Percentiles rank a stretch among this genome's conserved stretches.
These are phyloP conservation scores for Fistularia commersonii DNA, from an alignment of 2,797 vertebrate species.

Conservation along the genomic window DNA sequence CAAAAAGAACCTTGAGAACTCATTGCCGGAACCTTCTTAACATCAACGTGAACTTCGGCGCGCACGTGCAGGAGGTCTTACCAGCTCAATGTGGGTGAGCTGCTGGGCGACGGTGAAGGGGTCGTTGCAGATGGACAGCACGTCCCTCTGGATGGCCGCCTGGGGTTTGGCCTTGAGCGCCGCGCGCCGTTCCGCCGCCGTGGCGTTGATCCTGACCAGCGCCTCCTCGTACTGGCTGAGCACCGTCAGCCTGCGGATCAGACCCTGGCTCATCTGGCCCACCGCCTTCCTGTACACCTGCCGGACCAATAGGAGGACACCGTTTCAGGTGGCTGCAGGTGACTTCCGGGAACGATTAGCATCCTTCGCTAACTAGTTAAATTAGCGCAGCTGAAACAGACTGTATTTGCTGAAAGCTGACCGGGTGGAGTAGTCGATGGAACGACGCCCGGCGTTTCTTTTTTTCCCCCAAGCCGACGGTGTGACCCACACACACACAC, in stretches of 20 bases:
- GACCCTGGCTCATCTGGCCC: slow-evolving; percentile 84
- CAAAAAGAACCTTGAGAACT: too few relatives aligned
- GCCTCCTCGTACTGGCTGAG: slow-evolving; percentile 92
- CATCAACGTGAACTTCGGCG: neutral
- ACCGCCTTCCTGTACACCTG: slow-evolving; percentile 86
- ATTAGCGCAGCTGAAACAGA: too few relatives aligned
- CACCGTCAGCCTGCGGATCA: slow-evolving; percentile 83
- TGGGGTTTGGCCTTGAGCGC: slow-evolving; percentile 88
- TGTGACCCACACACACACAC: too few relatives aligned
- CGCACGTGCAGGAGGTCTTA: slow-evolving; percentile 55
- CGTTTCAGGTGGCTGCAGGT: neutral
- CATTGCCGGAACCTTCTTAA: too few relatives aligned
- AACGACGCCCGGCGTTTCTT: too few relatives aligned
- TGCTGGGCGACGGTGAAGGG: slow-evolving; percentile 91
- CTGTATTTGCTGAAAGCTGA: too few relatives aligned
- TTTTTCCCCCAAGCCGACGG: too few relatives aligned
- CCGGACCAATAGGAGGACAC: neutral
- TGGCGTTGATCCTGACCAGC: slow-evolving; percentile 84
- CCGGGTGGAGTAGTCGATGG: neutral
- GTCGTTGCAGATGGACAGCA: slow-evolving; percentile 87
- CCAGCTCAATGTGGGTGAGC: slow-evolving; percentile 93
- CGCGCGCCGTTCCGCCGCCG: slow-evolving; percentile 78
- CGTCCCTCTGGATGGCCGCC: slow-evolving; percentile 84
- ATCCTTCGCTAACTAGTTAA: too few relatives aligned
- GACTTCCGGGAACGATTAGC: neutral